Percentiles rank a stretch among this genome's conserved stretches.
phyloP scores from a whole-genome alignment of 2,797 vertebrate species.

The Peromyscus nudipes region DNA sequence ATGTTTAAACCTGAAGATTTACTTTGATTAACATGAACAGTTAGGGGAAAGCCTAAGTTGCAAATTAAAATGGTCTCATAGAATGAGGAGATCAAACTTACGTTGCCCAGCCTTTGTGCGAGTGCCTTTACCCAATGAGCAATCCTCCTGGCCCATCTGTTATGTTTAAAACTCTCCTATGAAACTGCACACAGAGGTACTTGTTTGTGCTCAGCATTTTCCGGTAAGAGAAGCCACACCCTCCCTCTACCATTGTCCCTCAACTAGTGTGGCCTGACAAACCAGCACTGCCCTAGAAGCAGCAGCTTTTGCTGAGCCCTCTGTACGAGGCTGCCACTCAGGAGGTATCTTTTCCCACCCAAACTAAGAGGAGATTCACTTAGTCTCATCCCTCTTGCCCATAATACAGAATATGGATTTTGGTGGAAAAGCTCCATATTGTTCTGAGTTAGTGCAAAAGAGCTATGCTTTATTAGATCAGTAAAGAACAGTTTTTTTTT shows the following conservation, averaged over 20 bases:
- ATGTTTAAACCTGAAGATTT: neutral
- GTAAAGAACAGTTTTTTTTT: neutral
- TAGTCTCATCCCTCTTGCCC: neutral
- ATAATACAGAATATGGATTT: neutral
- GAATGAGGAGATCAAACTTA: neutral
- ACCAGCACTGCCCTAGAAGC: rapidly evolving
- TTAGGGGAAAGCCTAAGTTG: neutral
- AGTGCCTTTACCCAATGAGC: neutral
- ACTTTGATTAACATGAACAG: neutral
- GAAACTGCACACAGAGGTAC: neutral
- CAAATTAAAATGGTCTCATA: neutral
- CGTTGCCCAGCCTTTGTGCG: neutral
- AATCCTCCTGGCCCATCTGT: neutral
- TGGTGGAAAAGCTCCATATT: neutral
- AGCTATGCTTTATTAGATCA: neutral
- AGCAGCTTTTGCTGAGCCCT: rapidly evolving
- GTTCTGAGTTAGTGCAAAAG: neutral
- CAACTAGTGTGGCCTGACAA: neutral
- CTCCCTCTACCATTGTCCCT: neutral
- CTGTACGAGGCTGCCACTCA: rapidly evolving
- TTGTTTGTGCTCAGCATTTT: neutral
- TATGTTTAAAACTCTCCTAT: neutral
- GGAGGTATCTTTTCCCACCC: neutral
- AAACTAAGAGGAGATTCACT: neutral
- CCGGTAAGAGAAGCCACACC: neutral